Evolutionary conservation across 2,113 vertebrate genomes (phyloP).

Genomic region (Sialia sialis): DNA sequence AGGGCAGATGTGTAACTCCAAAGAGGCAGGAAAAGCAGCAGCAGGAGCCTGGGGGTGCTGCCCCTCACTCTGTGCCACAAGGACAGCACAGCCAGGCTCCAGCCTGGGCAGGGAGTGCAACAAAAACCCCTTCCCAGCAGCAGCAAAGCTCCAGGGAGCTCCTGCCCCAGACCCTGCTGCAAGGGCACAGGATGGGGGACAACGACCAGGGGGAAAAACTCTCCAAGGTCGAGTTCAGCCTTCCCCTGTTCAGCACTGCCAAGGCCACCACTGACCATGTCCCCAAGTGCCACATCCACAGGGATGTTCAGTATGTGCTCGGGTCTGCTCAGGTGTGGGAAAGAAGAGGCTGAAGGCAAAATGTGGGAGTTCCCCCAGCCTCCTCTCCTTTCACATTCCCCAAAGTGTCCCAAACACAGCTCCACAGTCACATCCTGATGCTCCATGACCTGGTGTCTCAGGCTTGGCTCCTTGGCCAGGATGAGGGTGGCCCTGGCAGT

Average conservation of each 20-base stretch:
- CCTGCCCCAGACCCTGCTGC: background rate
- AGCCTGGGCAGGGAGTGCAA: rapidly evolving
- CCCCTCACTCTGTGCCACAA: background rate
- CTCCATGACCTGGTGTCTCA: rapidly evolving
- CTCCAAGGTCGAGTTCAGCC: background rate
- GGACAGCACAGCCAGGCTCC: background rate
- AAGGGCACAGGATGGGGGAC: background rate
- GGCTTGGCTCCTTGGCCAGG: background rate
- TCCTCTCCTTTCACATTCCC: background rate
- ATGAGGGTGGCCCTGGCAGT: background rate
- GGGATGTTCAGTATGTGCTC: rapidly evolving
- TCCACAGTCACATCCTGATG: background rate
- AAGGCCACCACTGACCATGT: background rate
- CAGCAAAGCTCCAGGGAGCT: background rate
- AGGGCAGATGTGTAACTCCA: background rate
- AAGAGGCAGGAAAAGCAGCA: background rate
- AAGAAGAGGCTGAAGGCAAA: background rate
- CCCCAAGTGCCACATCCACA: background rate
- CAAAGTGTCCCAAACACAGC: background rate
- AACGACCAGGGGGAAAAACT: background rate
- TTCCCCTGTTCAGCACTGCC: background rate
- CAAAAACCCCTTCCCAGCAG: too few species aligned
- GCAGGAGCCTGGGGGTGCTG: background rate
- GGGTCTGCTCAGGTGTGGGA: rapidly evolving
- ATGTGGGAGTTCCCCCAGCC: background rate